Conservation (phyloP, 2,888 invertebrate species). For the Rutpela maculata region DNA sequence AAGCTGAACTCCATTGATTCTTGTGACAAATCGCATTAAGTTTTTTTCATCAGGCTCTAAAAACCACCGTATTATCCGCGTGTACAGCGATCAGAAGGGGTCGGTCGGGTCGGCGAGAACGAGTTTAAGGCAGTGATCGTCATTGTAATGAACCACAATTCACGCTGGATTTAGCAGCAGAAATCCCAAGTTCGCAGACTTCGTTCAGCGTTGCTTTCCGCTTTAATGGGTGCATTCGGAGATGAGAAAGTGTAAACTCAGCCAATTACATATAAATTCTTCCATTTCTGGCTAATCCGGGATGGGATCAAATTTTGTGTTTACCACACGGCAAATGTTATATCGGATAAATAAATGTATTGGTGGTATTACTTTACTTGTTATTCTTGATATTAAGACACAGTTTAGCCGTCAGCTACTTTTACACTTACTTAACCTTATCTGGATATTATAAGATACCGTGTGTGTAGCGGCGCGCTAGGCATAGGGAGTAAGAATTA, state of each 20-base stretch:
- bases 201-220: conserved; percentile 21
- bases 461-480: too few relatives aligned
- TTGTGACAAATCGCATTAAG: conserved; percentile 27
- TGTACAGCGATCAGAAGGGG: conserved; percentile 14
- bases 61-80: conserved; percentile 7
- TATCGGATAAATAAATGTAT: too few relatives aligned
- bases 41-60: conserved; percentile 4
- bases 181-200: conserved; percentile 34
- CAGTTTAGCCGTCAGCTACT: too few relatives aligned
- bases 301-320: background rate
- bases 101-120: conserved; percentile 11
- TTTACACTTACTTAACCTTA: too few relatives aligned
- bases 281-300: conserved; percentile 12
- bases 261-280: conserved; percentile 22
- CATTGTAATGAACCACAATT: conserved; percentile 38
- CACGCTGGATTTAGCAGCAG: conserved; percentile 34
- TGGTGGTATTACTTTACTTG: too few relatives aligned
- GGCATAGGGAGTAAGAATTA: too few relatives aligned
- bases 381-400: too few relatives aligned
- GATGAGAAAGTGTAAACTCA: conserved; percentile 32
- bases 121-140: conserved; percentile 19
- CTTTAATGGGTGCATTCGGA: conserved; percentile 30
- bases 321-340: background rate
- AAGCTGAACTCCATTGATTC: conserved; percentile 11
- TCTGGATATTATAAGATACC: too few relatives aligned